Conservation (phyloP, 2,888 invertebrate species). For the Tubulanus polymorphus region DNA sequence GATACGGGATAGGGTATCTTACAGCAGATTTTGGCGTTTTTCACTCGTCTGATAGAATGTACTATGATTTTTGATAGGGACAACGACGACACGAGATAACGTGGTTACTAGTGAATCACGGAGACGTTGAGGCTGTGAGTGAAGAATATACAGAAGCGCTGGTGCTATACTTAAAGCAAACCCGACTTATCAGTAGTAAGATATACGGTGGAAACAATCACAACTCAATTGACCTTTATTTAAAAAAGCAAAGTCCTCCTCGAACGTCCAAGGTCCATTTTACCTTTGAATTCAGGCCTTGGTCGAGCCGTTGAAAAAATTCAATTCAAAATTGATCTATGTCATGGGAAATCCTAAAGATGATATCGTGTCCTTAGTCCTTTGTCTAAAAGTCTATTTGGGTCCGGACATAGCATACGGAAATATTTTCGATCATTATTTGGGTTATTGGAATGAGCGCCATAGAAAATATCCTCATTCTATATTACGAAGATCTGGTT, state of each 20-base stretch:
- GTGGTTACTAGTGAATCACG: not conserved
- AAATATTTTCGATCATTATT: constrained; percentile 11
- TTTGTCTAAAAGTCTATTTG: constrained; percentile 11
- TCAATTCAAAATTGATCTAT: not conserved
- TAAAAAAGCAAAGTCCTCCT: not conserved
- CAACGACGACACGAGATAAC: not conserved
- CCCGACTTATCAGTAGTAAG: too few relatives aligned
- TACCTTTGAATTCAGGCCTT: not conserved
- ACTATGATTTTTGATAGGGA: not conserved
- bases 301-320: not conserved
- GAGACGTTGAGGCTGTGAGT: constrained; percentile 19
- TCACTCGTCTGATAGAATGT: not conserved
- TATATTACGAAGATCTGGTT: constrained; percentile 13
- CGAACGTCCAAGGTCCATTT: constrained; percentile 9
- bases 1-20: not conserved
- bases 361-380: constrained; percentile 9
- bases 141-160: constrained; percentile 15
- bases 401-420: constrained; percentile 2
- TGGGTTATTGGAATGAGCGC: constrained; percentile 11
- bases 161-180: not conserved
- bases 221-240: not conserved
- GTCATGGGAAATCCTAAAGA: constrained; percentile 14
- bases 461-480: constrained; percentile 8
- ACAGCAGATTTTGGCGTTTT: not conserved
- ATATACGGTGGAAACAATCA: too few relatives aligned